phyloP scores from a whole-genome alignment of 2,113 vertebrate species.

The Manacus vitellinus region DNA sequence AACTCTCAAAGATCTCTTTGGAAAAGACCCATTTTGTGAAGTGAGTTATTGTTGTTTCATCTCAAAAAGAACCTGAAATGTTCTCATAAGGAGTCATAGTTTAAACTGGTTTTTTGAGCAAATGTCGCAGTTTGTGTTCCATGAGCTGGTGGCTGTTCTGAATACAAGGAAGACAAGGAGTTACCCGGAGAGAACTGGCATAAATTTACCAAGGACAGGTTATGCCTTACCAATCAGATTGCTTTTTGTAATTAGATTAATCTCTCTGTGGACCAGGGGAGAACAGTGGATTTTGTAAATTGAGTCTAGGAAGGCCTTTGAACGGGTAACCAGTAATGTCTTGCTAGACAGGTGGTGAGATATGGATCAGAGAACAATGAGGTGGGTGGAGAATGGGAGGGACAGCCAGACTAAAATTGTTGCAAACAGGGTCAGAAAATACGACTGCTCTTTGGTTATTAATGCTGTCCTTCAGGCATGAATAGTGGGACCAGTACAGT shows the following conservation, averaged over 20 bases:
- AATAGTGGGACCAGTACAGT: background rate
- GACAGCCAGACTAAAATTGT: background rate
- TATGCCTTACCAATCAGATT: background rate
- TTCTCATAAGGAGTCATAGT: background rate
- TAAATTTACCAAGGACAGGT: background rate
- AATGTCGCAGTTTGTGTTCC: background rate
- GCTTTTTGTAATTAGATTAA: background rate
- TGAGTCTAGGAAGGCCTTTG: background rate
- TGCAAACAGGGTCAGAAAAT: background rate
- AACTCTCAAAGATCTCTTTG: background rate
- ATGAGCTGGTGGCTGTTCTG: rapidly evolving
- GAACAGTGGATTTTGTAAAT: background rate
- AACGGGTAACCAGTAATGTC: background rate
- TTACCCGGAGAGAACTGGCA: background rate
- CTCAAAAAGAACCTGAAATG: background rate
- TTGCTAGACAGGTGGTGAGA: background rate
- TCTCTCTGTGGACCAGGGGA: background rate
- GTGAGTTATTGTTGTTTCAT: background rate
- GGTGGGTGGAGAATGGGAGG: background rate
- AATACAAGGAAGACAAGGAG: background rate
- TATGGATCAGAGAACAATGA: background rate
- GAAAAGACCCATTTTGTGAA: background rate
- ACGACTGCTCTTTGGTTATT: background rate
- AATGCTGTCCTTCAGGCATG: background rate
- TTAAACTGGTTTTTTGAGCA: background rate